phyloP scores from a whole-genome alignment of 2,888 invertebrate species.

The Lochmaea crataegi region DNA sequence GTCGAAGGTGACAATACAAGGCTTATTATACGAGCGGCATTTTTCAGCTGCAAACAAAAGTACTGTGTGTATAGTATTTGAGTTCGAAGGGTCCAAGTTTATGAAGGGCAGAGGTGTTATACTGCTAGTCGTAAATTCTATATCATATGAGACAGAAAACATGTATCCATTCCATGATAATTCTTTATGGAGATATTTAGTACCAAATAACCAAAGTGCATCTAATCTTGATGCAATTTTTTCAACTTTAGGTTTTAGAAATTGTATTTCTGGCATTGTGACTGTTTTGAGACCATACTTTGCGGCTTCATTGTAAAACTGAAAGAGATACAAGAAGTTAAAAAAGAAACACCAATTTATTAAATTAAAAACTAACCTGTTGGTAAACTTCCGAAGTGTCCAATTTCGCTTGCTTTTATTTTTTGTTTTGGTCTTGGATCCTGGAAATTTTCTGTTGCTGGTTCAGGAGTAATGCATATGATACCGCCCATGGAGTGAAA shows the following conservation, averaged over 20 bases:
- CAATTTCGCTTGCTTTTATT: too few relatives aligned
- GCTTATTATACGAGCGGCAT: neutral
- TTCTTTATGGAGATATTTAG: neutral
- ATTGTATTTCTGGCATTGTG: neutral
- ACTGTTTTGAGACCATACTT: neutral
- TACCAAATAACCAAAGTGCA: neutral
- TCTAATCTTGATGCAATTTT: neutral
- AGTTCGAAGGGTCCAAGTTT: constrained; percentile 1
- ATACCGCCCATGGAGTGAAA: neutral
- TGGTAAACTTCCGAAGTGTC: neutral
- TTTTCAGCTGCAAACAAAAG: neutral
- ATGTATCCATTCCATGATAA: neutral
- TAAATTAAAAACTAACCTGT: neutral
- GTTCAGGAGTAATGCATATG: neutral
- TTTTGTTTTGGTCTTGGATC: too few relatives aligned
- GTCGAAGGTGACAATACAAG: neutral
- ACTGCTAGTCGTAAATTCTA: neutral
- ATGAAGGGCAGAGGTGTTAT: neutral
- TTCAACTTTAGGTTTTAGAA: neutral
- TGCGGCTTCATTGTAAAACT: neutral
- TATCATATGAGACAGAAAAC: neutral
- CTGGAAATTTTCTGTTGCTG: neutral
- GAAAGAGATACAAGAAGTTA: neutral
- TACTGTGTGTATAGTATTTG: neutral
- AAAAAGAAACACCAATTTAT: neutral